Base-by-base conservation (phyloP, 1,140 invertebrate genomes). In the Drosophila baimaii region DNA sequence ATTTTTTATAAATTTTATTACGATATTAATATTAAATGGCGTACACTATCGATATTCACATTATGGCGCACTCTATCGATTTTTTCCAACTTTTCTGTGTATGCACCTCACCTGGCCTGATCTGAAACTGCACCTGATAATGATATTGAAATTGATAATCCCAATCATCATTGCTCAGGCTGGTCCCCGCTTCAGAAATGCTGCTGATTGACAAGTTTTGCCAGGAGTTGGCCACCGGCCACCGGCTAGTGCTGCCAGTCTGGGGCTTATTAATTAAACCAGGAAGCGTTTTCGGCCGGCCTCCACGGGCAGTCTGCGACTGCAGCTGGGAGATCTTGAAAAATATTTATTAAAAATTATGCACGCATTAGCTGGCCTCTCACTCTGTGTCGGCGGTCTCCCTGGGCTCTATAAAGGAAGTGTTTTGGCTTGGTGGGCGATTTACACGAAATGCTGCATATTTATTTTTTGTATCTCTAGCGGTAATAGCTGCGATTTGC, bases 271-370 rank as follows among this genome's bases (percentile, higher is more conserved):
- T 88, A 88, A 88, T 88, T 88, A 88, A 88, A 88, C 83, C 84
- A 89, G 83, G 84, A 88, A 83, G 83, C 68, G 46, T 82, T 85
- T 81, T 63, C 7, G 41, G 68, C 13, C 68, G 43, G 55, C 52
- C 73, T 83, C 46, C 75, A 61, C 52, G 39, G 37, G 44, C 64
- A 46, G 56, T 71, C 72, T 62, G 25, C 54, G 51, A 44, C 58
- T 66, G 73, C 81, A 88, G 79, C 57, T 76, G 81, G 66, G 52
- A 81, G 83, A 88, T 79, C 83, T 86, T 79, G 71, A 83, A 89
- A 82, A 89, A 89, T 80, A 88, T 89, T 83, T 89, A 88, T 88
- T 89, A 88, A 88, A 88, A 88, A 88, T 88, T 88, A 88, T 88
- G 83, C 83, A 88, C 83, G 83, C 83, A 88, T 88, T 88, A 88